Evolutionary conservation across 1,140 invertebrate species (phyloP).

Genomic region (Ruditapes philippinarum): DNA sequence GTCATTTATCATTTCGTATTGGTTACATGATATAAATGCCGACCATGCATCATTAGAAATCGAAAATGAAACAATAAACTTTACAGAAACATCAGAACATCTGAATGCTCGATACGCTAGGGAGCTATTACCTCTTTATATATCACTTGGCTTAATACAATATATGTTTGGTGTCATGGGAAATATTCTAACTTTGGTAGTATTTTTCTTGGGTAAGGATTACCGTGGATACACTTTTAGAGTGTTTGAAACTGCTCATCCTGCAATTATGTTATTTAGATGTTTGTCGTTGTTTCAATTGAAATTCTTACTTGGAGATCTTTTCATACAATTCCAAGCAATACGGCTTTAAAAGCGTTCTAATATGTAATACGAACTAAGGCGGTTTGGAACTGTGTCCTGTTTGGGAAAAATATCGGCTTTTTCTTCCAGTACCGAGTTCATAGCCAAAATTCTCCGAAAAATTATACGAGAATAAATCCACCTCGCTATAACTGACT

Average conservation of each 20-base stretch:
- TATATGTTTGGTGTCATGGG: conserved; percentile 19
- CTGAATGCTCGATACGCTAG: conserved; percentile 16
- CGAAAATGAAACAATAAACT: not conserved
- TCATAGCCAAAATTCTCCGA: no score
- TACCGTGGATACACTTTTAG: conserved; percentile 8
- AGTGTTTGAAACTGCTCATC: not conserved
- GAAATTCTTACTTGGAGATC: not conserved
- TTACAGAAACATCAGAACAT: not conserved
- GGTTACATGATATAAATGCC: no score
- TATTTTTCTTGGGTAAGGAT: not conserved
- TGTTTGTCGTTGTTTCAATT: not conserved
- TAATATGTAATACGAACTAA: no score
- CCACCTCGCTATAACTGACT: no score
- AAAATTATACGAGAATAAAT: no score
- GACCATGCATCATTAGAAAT: not conserved
- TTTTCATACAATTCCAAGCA: no score
- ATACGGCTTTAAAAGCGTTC: no score
- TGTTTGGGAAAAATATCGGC: no score
- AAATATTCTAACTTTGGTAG: not conserved
- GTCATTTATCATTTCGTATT: no score
- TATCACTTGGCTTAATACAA: not conserved
- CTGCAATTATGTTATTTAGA: not conserved
- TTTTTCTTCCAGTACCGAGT: no score
- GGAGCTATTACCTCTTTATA: not conserved
- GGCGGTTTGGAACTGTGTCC: no score